Percentiles rank a stretch among this genome's conserved stretches.
phyloP scores from a whole-genome alignment of 2,888 invertebrate species.

The Rhagonycha lutea region DNA sequence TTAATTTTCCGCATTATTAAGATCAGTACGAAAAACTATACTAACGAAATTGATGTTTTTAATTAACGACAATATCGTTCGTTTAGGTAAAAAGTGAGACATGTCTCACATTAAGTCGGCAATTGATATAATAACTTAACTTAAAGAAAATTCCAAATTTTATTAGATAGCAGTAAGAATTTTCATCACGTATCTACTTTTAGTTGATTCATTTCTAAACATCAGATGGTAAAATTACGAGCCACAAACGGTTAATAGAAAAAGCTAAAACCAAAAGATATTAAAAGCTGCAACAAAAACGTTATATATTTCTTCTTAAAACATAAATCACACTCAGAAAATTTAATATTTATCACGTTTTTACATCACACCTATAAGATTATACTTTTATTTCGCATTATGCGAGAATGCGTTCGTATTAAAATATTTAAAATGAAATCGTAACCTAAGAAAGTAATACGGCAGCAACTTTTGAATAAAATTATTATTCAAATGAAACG shows the following conservation, averaged over 20 bases:
- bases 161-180: neutral
- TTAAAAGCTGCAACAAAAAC: slow-evolving; percentile 22
- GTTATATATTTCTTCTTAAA: slow-evolving; percentile 11
- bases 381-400: slow-evolving; percentile 34
- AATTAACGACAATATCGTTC: neutral
- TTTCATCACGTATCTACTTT: neutral
- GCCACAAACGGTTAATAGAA: slow-evolving; percentile 10
- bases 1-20: neutral
- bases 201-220: neutral
- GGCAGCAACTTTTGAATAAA: slow-evolving; percentile 47
- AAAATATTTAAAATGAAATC: slow-evolving; percentile 49
- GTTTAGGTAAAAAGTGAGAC: neutral
- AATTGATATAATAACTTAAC: neutral
- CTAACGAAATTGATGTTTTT: neutral
- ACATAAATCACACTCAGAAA: slow-evolving; percentile 24
- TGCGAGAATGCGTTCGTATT: slow-evolving; percentile 43
- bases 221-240: slow-evolving; percentile 5
- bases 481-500: slow-evolving; percentile 51
- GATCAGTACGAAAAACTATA: neutral
- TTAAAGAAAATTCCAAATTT: neutral
- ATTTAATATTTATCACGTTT: slow-evolving; percentile 29
- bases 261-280: slow-evolving; percentile 17
- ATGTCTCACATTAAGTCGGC: neutral
- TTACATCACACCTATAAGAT: slow-evolving; percentile 24
- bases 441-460: slow-evolving; percentile 45